Evolutionary conservation across 2,888 invertebrate genomes (phyloP), one percentile per base, ranked within the genome.

Genomic region (Lepidocyrtoides sp.): DNA sequence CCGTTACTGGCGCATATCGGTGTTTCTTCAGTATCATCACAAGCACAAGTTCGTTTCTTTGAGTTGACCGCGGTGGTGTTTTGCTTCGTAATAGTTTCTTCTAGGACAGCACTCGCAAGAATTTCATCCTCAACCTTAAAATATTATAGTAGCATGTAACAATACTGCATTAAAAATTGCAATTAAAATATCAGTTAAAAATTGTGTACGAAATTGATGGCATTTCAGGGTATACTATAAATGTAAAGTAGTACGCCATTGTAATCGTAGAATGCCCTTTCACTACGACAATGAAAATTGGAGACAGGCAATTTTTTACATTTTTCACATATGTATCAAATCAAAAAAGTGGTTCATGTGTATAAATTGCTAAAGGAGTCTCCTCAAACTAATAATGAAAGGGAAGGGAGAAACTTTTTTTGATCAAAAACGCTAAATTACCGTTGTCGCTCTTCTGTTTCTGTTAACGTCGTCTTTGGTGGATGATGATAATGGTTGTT

Each of bases 1-100:
- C 93, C 93, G 88, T 93, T 93, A 51, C 89, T 93, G 12, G 92
- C 93, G 86, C 93, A 92, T 44, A 93, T 88, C 7, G 57, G 81
- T 0, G 91, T 32, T 17, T 93, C 93, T 7, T 84, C 77, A 17
- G 10, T 82, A 29, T 93, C 93, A 32, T 93, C 93, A 77, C 93
- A 93, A 41, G 93, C 93, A 41, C 93, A 93, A 8, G 93, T 93
- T 32, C 92, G 29, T 63, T 90, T 86, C 66, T 89, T 86, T 63
- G 86, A 10, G 14, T 86, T 23, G 17, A 75, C 26, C n/a, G 51
- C 63, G 75, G 89, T 89, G 12, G 83, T 7, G 44, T 83, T 89
- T 20, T 48, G 17, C 54, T 89, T 8, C 1, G n/a, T n/a, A 17
- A 82, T 29, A 4, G 89, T 48, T 83, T 60, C 87, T 60, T 81